These are phyloP conservation scores for Corapipo altera DNA, from an alignment of 2,113 vertebrate species.

Conservation along the genomic window DNA sequence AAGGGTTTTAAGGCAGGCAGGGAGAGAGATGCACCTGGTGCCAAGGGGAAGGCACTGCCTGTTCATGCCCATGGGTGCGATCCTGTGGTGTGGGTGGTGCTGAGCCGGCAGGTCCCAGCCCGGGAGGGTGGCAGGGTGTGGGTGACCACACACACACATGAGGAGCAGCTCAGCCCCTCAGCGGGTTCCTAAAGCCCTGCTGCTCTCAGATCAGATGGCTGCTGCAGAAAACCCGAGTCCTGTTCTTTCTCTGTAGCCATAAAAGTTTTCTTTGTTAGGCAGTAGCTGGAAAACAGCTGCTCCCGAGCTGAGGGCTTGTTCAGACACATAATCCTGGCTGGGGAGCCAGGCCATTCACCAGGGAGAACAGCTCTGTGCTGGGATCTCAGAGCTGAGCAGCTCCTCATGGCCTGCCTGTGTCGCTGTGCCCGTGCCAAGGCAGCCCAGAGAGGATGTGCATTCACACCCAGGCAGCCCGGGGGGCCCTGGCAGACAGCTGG, in stretches of 20 bases:
- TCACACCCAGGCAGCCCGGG: background rate
- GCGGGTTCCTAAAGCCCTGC: background rate
- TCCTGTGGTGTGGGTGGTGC: background rate
- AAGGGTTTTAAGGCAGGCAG: background rate
- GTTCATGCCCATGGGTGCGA: fast-evolving
- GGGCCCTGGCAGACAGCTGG: background rate
- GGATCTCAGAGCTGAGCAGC: background rate
- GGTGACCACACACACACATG: fast-evolving
- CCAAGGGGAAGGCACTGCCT: fast-evolving
- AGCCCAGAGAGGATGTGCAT: background rate
- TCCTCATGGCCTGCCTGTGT: background rate
- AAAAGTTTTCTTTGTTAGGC: constrained; percentile 56
- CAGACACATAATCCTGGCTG: constrained; percentile 25
- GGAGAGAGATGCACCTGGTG: fast-evolving
- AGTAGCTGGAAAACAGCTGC: constrained; percentile 47
- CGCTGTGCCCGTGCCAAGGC: background rate
- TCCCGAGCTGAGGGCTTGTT: constrained; percentile 28
- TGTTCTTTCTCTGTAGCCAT: background rate
- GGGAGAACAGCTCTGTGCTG: background rate
- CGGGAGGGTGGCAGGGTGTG: fast-evolving
- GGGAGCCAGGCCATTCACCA: background rate
- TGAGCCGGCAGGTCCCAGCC: background rate
- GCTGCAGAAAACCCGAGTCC: background rate
- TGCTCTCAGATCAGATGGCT: background rate
- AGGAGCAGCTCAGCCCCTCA: background rate